These are phyloP conservation scores for Anguilla obscura DNA, from an alignment of 2,797 vertebrate species.

Conservation along the genomic window DNA sequence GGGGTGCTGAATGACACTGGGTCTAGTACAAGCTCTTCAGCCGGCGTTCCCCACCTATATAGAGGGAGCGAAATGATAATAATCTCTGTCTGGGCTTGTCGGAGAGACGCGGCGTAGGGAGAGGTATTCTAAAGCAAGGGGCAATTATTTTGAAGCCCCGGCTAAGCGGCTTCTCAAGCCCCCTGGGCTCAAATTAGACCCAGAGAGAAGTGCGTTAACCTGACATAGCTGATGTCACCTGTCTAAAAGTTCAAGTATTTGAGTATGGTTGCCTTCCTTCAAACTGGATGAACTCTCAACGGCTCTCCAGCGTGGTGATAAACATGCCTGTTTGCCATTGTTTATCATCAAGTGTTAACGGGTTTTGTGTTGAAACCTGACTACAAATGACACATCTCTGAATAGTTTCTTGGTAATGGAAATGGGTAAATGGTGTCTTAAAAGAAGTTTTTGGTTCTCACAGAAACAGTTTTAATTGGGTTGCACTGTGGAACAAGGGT, in stretches of 20 bases:
- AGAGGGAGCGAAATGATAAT: constrained; percentile 15
- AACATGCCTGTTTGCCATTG: not conserved
- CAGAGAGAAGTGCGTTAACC: constrained; percentile 19
- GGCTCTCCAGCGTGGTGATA: not conserved
- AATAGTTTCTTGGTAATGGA: not conserved
- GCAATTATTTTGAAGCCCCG: constrained; percentile 29
- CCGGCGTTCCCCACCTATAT: not conserved
- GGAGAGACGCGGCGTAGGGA: not conserved
- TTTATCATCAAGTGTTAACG: not conserved
- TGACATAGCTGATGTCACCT: not conserved
- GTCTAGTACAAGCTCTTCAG: constrained; percentile 14
- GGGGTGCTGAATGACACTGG: not conserved
- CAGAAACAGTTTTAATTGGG: constrained; percentile 5
- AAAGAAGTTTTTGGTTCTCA: constrained; percentile 12
- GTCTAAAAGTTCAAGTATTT: constrained; percentile 26
- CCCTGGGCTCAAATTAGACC: constrained; percentile 19
- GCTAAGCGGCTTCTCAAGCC: not conserved
- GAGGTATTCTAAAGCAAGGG: constrained; percentile 21
- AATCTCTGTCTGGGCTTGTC: constrained; percentile 28
- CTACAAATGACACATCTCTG: not conserved
- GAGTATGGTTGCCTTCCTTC: constrained; percentile 9
- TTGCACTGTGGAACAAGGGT: not conserved
- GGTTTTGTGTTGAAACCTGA: constrained; percentile 12
- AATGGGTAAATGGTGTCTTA: not conserved
- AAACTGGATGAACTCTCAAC: not conserved